A percentile compares a stretch with the other conserved stretches of the same genome.
phyloP scores from a whole-genome alignment of 2,113 vertebrate species.

The Columbina picui region DNA sequence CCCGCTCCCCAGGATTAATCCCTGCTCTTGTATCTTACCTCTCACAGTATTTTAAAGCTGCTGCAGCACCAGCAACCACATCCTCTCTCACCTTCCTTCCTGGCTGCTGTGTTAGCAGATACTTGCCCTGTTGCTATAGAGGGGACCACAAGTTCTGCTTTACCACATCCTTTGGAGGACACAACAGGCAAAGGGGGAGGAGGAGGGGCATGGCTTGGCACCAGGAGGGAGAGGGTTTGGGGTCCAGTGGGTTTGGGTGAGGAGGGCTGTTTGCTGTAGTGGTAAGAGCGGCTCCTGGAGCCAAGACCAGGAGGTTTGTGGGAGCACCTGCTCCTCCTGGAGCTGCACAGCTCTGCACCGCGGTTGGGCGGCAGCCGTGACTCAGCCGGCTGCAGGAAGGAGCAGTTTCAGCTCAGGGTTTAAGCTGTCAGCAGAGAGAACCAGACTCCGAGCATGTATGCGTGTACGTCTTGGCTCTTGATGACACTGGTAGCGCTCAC shows the following conservation, averaged over 20 bases:
- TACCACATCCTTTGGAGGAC: constrained; percentile 42
- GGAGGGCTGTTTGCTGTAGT: not conserved
- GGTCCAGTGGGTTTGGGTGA: not conserved
- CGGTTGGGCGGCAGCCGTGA: not conserved
- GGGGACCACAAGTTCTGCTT: constrained; percentile 5
- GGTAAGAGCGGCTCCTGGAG: not conserved
- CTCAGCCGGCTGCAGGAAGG: not conserved
- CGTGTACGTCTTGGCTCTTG: not conserved
- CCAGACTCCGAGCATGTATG: rapidly evolving
- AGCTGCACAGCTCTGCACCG: not conserved
- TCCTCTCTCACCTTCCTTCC: constrained; percentile 51
- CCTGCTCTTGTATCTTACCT: not conserved
- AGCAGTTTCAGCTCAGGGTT: not conserved
- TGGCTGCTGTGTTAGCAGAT: not conserved
- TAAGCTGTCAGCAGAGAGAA: not conserved
- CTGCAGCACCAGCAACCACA: constrained; percentile 10
- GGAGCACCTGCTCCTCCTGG: not conserved
- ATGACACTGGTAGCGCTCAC: not conserved
- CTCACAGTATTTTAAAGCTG: not conserved
- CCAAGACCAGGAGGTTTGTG: not conserved
- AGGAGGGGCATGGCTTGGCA: not conserved
- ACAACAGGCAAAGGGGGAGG: rapidly evolving
- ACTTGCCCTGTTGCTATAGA: not conserved
- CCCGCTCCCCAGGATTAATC: not conserved
- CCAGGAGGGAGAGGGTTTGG: not conserved